Evolutionary conservation across 2,113 vertebrate species (phyloP).

Genomic region (Amphilophus citrinellus): DNA sequence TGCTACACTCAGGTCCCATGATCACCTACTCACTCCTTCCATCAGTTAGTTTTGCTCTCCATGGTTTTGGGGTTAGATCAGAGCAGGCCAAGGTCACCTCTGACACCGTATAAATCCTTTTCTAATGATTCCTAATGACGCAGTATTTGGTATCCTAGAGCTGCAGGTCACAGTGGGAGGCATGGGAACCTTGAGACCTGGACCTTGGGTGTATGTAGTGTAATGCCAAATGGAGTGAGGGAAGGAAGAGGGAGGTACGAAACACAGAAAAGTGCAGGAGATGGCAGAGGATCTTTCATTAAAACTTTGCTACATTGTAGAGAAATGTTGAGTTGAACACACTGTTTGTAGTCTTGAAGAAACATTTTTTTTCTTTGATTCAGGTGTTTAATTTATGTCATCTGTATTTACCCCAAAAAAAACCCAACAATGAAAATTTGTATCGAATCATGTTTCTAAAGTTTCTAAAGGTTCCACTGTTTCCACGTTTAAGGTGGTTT

Average conservation of each 20-base stretch:
- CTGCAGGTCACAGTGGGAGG: slow-evolving; percentile 1
- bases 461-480: slow-evolving; percentile 3
- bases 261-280: not conserved
- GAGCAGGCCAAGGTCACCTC: not conserved
- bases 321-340: not conserved
- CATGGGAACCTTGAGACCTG: slow-evolving; percentile 8
- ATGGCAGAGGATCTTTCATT: not conserved
- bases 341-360: not conserved
- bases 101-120: slow-evolving; percentile 1
- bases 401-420: not conserved
- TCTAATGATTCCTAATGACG: not conserved
- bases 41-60: not conserved
- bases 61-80: not conserved
- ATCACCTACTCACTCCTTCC: not conserved
- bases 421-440: not conserved
- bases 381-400: not conserved
- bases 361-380: not conserved
- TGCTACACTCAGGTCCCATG: not conserved
- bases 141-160: not conserved
- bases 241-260: not conserved
- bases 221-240: not conserved
- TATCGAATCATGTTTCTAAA: not conserved
- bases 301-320: not conserved
- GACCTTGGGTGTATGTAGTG: not conserved
- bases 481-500: not conserved